Evolutionary conservation across 2,888 invertebrate species (phyloP).

Genomic region (Argyresthia goedartella): DNA sequence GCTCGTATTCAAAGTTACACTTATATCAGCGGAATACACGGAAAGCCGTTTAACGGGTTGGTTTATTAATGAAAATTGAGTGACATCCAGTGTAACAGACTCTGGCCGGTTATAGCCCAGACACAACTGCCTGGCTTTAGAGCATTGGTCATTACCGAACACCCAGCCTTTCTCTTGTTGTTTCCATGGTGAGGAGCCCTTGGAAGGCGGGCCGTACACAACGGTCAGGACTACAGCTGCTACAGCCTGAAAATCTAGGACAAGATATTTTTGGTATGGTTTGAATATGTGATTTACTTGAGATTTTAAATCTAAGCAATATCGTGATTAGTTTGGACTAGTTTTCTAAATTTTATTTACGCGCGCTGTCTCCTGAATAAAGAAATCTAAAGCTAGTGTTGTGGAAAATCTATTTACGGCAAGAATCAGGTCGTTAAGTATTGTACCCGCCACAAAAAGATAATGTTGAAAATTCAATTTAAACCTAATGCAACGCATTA

Average conservation of each 20-base stretch:
- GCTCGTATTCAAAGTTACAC: constrained; percentile 13
- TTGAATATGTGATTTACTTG: neutral
- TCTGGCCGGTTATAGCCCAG: constrained; percentile 43
- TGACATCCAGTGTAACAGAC: constrained; percentile 47
- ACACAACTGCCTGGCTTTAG: constrained; percentile 19
- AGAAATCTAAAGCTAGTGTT: no score
- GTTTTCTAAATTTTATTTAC: no score
- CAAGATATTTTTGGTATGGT: constrained; percentile 35
- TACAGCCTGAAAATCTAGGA: constrained; percentile 38
- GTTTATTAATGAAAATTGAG: constrained; percentile 68
- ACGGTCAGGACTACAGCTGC: neutral
- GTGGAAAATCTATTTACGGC: no score
- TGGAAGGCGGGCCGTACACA: no score
- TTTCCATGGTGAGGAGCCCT: no score
- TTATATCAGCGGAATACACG: constrained; percentile 55
- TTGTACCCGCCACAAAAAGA: no score
- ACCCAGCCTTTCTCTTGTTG: neutral
- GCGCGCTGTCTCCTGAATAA: no score
- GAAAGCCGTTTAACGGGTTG: constrained; percentile 64
- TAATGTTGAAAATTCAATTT: no score
- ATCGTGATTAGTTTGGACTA: no score
- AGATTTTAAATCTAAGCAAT: no score
- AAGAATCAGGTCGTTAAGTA: no score
- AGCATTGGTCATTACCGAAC: neutral
- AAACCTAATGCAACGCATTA: no score